These are phyloP conservation scores for Actinostola sp. DNA, from an alignment of 92 coral and sea anemone species.

Conservation along the genomic window DNA sequence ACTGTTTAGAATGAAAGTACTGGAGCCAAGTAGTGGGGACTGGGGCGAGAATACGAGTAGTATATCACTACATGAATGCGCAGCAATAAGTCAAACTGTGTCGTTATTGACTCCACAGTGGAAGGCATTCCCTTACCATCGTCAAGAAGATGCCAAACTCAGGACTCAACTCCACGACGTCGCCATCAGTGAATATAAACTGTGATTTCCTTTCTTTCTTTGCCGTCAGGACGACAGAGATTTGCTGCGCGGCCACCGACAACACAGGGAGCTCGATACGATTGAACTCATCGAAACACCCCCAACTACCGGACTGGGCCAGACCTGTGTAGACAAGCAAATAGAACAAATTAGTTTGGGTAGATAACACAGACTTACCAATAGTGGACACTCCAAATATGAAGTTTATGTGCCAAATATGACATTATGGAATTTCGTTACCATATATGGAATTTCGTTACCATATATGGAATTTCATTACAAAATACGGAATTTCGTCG, in stretches of 20 bases:
- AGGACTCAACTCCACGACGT: constrained; percentile 92
- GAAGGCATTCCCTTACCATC: constrained; percentile 63
- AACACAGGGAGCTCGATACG: constrained; percentile 99
- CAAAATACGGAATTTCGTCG: too few relatives aligned
- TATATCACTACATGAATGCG: too few relatives aligned
- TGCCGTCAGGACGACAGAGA: constrained; percentile 95
- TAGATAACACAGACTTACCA: too few relatives aligned
- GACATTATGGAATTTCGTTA: too few relatives aligned
- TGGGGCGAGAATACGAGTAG: too few relatives aligned
- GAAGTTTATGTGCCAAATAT: too few relatives aligned
- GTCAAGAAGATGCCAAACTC: constrained; percentile 99
- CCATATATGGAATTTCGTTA: too few relatives aligned
- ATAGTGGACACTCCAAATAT: too few relatives aligned
- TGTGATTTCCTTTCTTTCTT: constrained; percentile 90
- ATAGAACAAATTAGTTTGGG: too few relatives aligned
- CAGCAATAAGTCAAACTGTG: neutral
- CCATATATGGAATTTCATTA: too few relatives aligned
- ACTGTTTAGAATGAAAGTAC: too few relatives aligned
- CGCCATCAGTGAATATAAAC: constrained; percentile 98
- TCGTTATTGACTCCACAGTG: neutral
- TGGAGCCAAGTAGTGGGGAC: too few relatives aligned
- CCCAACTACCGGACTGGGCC: constrained; percentile 99
- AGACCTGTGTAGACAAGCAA: constrained; percentile 69
- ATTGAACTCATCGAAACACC: constrained; percentile 99
- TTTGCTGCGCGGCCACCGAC: constrained; percentile 99